phyloP scores from a whole-genome alignment of 2,888 invertebrate genomes.

The Brenthis hecate region DNA sequence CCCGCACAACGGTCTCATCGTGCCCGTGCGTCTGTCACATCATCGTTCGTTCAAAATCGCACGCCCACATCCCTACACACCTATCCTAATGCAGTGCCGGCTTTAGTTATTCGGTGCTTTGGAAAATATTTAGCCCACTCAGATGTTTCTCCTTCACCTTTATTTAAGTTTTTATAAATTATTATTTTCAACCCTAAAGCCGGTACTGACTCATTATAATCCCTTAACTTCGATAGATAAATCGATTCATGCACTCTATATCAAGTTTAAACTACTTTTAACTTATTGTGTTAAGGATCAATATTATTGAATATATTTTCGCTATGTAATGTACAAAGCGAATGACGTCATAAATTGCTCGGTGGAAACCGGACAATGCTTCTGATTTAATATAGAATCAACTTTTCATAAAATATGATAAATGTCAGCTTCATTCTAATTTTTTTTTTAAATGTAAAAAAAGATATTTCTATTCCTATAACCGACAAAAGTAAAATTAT shows the following conservation, averaged over 20 bases:
- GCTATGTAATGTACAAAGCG: background rate
- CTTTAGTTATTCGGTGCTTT: background rate
- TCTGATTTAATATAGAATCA: no score
- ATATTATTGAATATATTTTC: background rate
- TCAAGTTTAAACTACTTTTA: background rate
- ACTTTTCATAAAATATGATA: background rate
- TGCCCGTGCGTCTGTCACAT: conserved; percentile 89
- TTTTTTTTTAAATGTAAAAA: background rate
- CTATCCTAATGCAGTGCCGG: conserved; percentile 1
- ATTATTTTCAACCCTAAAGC: conserved; percentile 6
- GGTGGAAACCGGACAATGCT: background rate
- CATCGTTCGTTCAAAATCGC: conserved; percentile 53
- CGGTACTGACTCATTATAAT: background rate
- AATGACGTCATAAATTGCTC: background rate
- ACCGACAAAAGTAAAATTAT: background rate
- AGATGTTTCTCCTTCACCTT: no score
- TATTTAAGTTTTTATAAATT: background rate
- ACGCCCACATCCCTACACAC: conserved; percentile 10
- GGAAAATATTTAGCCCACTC: background rate
- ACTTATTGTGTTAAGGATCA: background rate
- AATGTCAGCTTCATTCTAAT: background rate
- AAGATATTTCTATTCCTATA: background rate
- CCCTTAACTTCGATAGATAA: background rate
- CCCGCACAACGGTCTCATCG: conserved; percentile 90
- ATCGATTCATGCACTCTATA: background rate